These are phyloP conservation scores for Agriopis marginaria DNA, from an alignment of 2,888 invertebrate species.

Conservation along the genomic window DNA sequence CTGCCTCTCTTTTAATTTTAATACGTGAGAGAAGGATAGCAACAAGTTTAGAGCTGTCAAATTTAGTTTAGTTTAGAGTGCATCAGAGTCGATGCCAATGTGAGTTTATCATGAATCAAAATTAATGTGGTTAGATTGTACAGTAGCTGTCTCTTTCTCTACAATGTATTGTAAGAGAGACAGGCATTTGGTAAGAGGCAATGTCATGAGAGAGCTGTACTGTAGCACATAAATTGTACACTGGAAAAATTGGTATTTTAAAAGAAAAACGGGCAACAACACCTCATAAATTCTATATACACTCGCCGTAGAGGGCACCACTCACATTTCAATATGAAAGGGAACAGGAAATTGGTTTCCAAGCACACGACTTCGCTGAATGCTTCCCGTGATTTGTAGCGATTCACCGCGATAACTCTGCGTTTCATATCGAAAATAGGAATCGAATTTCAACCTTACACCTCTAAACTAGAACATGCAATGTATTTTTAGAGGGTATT, in stretches of 20 bases:
- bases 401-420: conserved; percentile 59
- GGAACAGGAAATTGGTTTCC: conserved; percentile 82
- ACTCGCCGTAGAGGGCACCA: conserved; percentile 66
- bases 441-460: conserved; percentile 52
- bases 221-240: too few relatives aligned
- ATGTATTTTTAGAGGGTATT: conserved; percentile 30
- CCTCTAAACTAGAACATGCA: conserved; percentile 29
- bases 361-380: conserved; percentile 74
- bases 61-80: too few relatives aligned
- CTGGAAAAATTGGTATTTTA: too few relatives aligned
- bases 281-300: conserved; percentile 56
- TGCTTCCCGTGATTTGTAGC: conserved; percentile 78
- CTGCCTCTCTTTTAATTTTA: too few relatives aligned
- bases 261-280: conserved; percentile 34
- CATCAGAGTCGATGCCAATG: too few relatives aligned
- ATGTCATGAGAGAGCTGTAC: too few relatives aligned
- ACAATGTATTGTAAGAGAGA: too few relatives aligned
- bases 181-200: too few relatives aligned
- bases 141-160: too few relatives aligned
- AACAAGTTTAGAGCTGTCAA: too few relatives aligned
- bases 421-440: conserved; percentile 44
- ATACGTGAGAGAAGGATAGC: too few relatives aligned
- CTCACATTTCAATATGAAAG: conserved; percentile 83
- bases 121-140: neutral
- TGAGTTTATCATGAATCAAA: neutral